phyloP scores from a whole-genome alignment of 2,797 vertebrate genomes.

The Takifugu ocellatus region DNA sequence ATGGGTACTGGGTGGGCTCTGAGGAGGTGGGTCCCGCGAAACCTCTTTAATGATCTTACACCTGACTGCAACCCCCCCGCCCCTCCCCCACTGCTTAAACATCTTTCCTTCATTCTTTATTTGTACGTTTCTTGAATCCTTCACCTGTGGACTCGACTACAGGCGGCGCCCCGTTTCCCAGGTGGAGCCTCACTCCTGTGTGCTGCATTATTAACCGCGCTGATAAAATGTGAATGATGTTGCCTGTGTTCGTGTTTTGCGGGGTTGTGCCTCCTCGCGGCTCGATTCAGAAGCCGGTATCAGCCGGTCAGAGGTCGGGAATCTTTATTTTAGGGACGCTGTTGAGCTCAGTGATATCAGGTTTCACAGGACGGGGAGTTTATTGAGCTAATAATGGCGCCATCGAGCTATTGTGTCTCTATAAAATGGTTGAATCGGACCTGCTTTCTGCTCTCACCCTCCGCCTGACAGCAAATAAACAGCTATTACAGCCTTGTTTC shows the following conservation, averaged over 20 bases:
- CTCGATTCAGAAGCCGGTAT: slow-evolving; percentile 6
- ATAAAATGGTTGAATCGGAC: neutral
- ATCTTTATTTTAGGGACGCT: slow-evolving; percentile 25
- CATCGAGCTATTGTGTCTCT: neutral
- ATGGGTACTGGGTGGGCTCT: neutral
- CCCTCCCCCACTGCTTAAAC: too few relatives aligned
- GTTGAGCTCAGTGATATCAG: slow-evolving; percentile 13
- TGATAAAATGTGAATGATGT: slow-evolving; percentile 63
- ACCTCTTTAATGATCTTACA: neutral
- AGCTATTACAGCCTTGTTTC: too few relatives aligned
- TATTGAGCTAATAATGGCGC: slow-evolving; percentile 5
- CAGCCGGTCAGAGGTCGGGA: too few relatives aligned
- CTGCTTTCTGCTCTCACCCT: neutral
- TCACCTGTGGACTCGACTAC: neutral
- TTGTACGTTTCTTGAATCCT: too few relatives aligned
- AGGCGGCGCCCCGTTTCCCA: slow-evolving; percentile 10
- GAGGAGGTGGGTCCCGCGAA: too few relatives aligned
- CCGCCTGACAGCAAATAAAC: neutral
- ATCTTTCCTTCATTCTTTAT: too few relatives aligned
- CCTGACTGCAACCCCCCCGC: neutral
- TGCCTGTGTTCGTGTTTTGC: slow-evolving; percentile 42
- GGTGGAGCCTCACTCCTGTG: slow-evolving; percentile 23
- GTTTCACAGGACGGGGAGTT: slow-evolving; percentile 18
- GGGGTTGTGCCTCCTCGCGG: slow-evolving; percentile 23
- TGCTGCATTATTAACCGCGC: slow-evolving; percentile 58